phyloP scores from a whole-genome alignment of 2,888 invertebrate genomes.

The Rotaria socialis region DNA sequence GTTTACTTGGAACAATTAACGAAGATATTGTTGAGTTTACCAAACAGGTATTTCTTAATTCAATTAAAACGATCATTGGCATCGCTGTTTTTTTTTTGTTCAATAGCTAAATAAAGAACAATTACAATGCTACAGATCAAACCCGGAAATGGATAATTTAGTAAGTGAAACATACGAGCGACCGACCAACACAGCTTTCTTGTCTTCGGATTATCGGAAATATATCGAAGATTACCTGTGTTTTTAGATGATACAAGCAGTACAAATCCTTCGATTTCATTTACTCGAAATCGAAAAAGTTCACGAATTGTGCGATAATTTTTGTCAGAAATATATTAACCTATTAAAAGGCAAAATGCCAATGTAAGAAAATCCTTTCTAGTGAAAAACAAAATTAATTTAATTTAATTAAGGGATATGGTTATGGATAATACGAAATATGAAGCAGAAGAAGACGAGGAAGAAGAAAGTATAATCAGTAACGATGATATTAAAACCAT shows the following conservation, averaged over 20 bases:
- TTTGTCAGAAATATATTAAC: conserved; percentile 99
- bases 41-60: conserved; percentile 76
- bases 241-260: conserved; percentile 95
- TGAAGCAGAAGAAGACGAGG: background rate
- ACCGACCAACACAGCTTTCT: no score
- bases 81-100: background rate
- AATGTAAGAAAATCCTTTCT: background rate
- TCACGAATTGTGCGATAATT: conserved; percentile 99
- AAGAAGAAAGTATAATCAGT: background rate
- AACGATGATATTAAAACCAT: background rate
- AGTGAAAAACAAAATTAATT: background rate
- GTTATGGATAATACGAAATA: background rate
- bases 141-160: conserved; percentile 99
- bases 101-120: conserved; percentile 93
- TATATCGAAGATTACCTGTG: no score
- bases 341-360: conserved; percentile 99
- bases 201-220: no score
- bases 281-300: conserved; percentile 99
- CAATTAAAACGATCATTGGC: no score
- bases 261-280: conserved; percentile 99
- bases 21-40: conserved; percentile 99
- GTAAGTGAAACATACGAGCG: conserved; percentile 67
- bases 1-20: conserved; percentile 99
- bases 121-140: conserved; percentile 91
- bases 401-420: background rate